phyloP scores from a whole-genome alignment of 2,888 invertebrate species.

The Theodoxus fluviatilis region DNA sequence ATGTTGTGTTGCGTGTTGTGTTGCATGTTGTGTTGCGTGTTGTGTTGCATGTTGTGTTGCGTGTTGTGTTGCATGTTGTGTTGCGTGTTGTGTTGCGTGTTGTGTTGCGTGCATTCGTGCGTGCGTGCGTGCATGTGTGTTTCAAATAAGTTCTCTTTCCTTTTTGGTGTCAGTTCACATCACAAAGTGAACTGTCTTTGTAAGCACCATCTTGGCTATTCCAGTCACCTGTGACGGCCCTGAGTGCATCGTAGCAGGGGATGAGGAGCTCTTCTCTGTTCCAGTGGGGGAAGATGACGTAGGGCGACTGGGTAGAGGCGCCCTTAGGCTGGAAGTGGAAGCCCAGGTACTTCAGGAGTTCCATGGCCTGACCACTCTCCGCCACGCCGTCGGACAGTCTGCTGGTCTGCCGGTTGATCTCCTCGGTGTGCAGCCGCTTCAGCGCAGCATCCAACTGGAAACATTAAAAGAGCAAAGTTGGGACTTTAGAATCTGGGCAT shows the following conservation, averaged over 20 bases:
- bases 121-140: too few relatives aligned
- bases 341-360: slow-evolving; percentile 54
- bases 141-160: too few relatives aligned
- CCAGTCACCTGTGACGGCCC: slow-evolving; percentile 46
- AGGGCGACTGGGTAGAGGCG: slow-evolving; percentile 42
- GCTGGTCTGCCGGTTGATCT: slow-evolving; percentile 50
- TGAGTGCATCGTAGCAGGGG: slow-evolving; percentile 54
- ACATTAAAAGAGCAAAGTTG: neutral
- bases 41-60: too few relatives aligned
- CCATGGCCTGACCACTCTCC: slow-evolving; percentile 39
- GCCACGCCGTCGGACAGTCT: slow-evolving; percentile 40
- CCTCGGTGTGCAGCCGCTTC: slow-evolving; percentile 55
- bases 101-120: too few relatives aligned
- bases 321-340: slow-evolving; percentile 60
- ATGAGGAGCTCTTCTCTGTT: slow-evolving; percentile 56
- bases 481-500: too few relatives aligned
- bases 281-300: slow-evolving; percentile 61
- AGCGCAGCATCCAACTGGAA: slow-evolving; percentile 55
- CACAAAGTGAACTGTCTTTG: too few relatives aligned
- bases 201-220: too few relatives aligned
- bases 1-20: too few relatives aligned
- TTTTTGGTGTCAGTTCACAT: too few relatives aligned
- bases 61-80: too few relatives aligned
- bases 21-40: too few relatives aligned
- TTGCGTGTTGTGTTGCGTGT: too few relatives aligned